Base-by-base conservation (phyloP, 2,113 vertebrate genomes). In the Engystomops pustulosus region DNA sequence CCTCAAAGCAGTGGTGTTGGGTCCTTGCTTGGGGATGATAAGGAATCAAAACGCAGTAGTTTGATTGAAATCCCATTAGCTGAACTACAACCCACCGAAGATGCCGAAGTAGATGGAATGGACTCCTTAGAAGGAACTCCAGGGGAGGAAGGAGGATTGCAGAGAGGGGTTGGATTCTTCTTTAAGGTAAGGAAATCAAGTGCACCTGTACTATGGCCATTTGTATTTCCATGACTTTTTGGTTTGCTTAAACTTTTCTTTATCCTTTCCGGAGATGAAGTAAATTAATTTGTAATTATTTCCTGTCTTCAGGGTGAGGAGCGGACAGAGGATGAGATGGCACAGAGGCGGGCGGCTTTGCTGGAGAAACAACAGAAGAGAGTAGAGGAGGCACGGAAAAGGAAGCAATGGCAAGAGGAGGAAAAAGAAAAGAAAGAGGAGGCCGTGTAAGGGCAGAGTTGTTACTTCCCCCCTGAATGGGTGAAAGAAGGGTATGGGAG, bases 301-400 rank as follows among this genome's bases (percentile, higher is more conserved):
- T 53, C 49, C 11, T 32, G 34, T 34, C 30, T 62, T 10, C 38
- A 93, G 95, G 95, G 94, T 23, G 94, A 93, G 58, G 93, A 91
- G 72, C 94, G 93, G 58, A 89, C 95, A 0, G 96, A 96, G 69
- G 95, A 95, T 2, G 96, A 96, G 87, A 97, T 97, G 95, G 96
- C 95, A 1, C 95, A 95, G 80, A 92, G 93, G 86, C 92, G 90
- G 87, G 95, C 96, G 17, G 95, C 92, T 44, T 85, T 98, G 85
- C 86, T 97, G 58, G 95, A 97, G 86, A 95, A 95, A 80, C 96
- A 98, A 83, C 95, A 96, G 88, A 95, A 95, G 85, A 91, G 96
- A 84, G 90, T 90, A 0, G 96, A 97, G 80, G 96, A 96, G 84
- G 90, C 96, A 0, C 93, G 93, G 86, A 92, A 85, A 86, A 92